These are phyloP conservation scores for Notospermus geniculatus DNA, from an alignment of 1,140 invertebrate genomes.

Conservation along the genomic window DNA sequence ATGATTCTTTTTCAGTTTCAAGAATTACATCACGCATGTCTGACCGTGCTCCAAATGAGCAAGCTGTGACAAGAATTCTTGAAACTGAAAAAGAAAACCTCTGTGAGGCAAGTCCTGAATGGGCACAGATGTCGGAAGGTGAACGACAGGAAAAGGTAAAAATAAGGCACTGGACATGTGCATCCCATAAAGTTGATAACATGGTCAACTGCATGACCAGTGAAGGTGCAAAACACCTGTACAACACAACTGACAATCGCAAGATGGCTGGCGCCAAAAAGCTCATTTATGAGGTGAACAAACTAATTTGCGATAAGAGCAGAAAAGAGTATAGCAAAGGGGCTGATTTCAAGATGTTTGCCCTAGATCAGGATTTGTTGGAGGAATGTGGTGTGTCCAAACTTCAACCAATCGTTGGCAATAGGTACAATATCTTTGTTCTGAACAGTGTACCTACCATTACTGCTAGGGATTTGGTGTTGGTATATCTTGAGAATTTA, in stretches of 20 bases:
- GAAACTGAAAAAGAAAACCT: too few relatives aligned
- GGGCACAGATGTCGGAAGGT: too few relatives aligned
- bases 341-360: constrained; percentile 13
- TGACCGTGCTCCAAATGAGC: too few relatives aligned
- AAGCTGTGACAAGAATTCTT: too few relatives aligned
- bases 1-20: too few relatives aligned
- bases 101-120: too few relatives aligned
- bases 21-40: too few relatives aligned
- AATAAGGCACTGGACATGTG: constrained; percentile 13
- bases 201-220: too few relatives aligned
- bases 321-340: constrained; percentile 16
- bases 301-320: constrained; percentile 14
- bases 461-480: constrained; percentile 6
- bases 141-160: neutral
- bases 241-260: too few relatives aligned
- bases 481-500: constrained; percentile 13
- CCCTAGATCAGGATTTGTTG: neutral
- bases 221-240: too few relatives aligned
- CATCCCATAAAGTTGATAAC: constrained; percentile 14
- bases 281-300: constrained; percentile 18
- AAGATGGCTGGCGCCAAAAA: constrained; percentile 14
- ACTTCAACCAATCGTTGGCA: constrained; percentile 19
- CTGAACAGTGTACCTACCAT: constrained; percentile 16
- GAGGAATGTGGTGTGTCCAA: constrained; percentile 3
- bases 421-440: constrained; percentile 19